These are phyloP conservation scores for Spicauda simplicius DNA, from an alignment of 2,888 invertebrate genomes.

Conservation along the genomic window DNA sequence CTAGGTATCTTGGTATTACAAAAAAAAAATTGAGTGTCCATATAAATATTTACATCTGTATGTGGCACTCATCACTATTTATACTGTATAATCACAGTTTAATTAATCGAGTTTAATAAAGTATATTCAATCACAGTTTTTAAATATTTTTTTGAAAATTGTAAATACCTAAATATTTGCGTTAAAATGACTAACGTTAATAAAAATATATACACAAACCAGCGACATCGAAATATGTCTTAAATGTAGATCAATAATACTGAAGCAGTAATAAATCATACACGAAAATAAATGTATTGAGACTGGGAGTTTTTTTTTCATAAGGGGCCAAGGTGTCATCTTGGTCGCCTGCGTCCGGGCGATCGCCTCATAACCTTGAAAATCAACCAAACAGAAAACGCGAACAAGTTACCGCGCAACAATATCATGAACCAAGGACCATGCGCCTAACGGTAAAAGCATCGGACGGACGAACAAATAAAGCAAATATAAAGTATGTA, in stretches of 20 bases:
- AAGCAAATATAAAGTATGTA: slow-evolving; percentile 14
- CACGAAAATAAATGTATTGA: not conserved
- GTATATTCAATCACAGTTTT: too few relatives aligned
- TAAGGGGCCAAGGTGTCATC: slow-evolving; percentile 62
- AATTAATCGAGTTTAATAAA: too few relatives aligned
- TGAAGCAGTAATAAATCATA: not conserved
- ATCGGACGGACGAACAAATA: slow-evolving; percentile 8
- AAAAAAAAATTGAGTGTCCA: too few relatives aligned
- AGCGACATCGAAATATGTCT: not conserved
- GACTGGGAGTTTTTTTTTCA: not conserved
- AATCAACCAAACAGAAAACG: slow-evolving; percentile 45
- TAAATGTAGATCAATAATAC: not conserved
- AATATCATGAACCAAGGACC: slow-evolving; percentile 4
- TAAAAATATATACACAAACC: not conserved
- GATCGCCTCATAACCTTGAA: slow-evolving; percentile 77
- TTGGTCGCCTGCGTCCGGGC: slow-evolving; percentile 58
- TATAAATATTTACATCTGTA: too few relatives aligned
- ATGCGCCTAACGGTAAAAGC: slow-evolving; percentile 24
- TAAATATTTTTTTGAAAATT: too few relatives aligned
- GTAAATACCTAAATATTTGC: not conserved
- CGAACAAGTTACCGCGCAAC: not conserved
- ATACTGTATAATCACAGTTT: too few relatives aligned
- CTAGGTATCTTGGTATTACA: too few relatives aligned
- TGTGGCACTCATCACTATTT: too few relatives aligned
- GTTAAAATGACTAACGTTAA: too few relatives aligned